Conservation (phyloP, 1,140 invertebrate genomes). For the Campoletis sonorensis region DNA sequence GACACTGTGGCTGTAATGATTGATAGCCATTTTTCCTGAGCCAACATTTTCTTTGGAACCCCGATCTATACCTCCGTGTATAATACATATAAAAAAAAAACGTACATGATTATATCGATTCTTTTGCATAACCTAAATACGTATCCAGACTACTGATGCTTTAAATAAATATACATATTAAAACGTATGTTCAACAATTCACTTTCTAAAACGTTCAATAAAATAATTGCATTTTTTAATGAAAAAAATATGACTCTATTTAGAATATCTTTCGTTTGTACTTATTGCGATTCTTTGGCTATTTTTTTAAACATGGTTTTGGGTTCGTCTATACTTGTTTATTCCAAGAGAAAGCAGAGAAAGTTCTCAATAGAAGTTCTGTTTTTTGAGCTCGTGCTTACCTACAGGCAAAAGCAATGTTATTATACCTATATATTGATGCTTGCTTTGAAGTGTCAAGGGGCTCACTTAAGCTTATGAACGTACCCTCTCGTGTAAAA, state of each 20-base stretch:
- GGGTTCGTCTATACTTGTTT: background rate
- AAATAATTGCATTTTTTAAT: too few relatives aligned
- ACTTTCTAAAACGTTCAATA: too few relatives aligned
- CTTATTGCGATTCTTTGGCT: background rate
- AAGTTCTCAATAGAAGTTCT: conserved; percentile 30
- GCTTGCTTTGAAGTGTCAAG: conserved; percentile 9
- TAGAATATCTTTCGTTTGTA: too few relatives aligned
- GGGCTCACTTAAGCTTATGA: conserved; percentile 36
- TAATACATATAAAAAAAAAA: background rate
- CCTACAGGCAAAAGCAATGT: background rate
- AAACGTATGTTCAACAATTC: background rate
- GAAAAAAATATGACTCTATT: too few relatives aligned
- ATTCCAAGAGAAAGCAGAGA: conserved; percentile 40
- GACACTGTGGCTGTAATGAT: conserved; percentile 55
- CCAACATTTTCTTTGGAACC: conserved; percentile 57
- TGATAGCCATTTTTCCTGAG: conserved; percentile 60
- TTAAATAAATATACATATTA: conserved; percentile 22
- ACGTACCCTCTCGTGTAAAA: conserved; percentile 11
- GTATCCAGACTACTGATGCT: conserved; percentile 53
- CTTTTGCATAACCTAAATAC: conserved; percentile 45
- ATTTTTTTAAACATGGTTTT: background rate
- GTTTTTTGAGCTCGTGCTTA: background rate
- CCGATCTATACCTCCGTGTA: background rate
- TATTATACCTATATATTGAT: background rate
- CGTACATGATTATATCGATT: conserved; percentile 56